These are phyloP conservation scores for Agelas oroides DNA, from an alignment of 37 sponge, comb jelly and placozoan species.

Conservation along the genomic window DNA sequence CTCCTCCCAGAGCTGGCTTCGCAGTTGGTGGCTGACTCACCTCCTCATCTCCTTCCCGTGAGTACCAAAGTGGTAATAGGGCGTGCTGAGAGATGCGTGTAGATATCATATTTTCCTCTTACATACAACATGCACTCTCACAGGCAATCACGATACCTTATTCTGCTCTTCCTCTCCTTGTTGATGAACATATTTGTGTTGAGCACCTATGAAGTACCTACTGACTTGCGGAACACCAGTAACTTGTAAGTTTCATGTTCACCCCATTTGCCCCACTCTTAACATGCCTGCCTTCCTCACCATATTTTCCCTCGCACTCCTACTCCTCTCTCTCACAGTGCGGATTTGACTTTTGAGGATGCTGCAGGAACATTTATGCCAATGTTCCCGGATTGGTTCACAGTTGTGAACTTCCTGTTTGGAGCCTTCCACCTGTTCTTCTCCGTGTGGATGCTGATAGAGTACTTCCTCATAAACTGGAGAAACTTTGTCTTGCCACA, in stretches of 20 bases:
- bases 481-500: conserved; percentile 59
- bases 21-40: background rate
- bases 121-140: background rate
- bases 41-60: conserved; percentile 8
- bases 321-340: background rate
- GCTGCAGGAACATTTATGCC: background rate
- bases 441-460: conserved; percentile 52
- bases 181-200: conserved; percentile 57
- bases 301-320: background rate
- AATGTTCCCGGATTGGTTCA: background rate
- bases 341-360: background rate
- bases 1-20: background rate
- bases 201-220: conserved; percentile 37
- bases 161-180: conserved; percentile 32
- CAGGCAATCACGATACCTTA: background rate
- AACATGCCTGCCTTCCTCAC: background rate
- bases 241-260: background rate
- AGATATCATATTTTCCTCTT: background rate
- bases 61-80: background rate
- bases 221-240: background rate
- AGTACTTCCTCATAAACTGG: conserved; percentile 71
- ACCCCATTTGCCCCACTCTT: background rate
- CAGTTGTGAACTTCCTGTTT: conserved; percentile 23
- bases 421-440: conserved; percentile 71
- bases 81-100: too few species aligned